phyloP scores from a whole-genome alignment of 2,113 vertebrate species.

The Castor canadensis region DNA sequence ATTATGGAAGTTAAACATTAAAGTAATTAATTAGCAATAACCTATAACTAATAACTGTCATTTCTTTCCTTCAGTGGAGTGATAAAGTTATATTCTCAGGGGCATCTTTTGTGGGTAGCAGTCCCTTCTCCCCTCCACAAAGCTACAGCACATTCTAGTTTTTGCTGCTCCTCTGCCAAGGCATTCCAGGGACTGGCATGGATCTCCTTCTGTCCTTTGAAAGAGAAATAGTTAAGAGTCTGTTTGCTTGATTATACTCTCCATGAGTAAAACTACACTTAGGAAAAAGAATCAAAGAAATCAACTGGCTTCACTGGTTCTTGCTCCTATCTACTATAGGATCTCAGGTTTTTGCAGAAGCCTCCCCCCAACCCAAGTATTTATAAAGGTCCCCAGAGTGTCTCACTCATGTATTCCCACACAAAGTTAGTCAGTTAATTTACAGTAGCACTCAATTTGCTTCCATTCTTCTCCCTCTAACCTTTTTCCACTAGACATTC shows the following conservation, averaged over 20 bases:
- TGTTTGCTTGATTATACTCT: background rate
- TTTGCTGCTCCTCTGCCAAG: background rate
- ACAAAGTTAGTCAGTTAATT: background rate
- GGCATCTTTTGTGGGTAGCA: background rate
- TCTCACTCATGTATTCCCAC: background rate
- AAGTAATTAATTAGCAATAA: background rate
- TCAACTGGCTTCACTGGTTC: background rate
- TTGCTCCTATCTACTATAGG: background rate
- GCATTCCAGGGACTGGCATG: background rate
- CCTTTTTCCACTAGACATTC: background rate
- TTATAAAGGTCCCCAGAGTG: background rate
- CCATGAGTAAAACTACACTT: background rate
- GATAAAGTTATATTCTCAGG: background rate
- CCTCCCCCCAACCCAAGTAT: background rate
- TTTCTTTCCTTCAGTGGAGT: background rate
- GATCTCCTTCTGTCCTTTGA: background rate
- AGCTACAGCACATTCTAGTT: background rate
- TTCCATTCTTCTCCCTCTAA: background rate
- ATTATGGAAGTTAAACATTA: background rate
- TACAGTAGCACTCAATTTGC: background rate
- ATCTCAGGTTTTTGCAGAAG: background rate
- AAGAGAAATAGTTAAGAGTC: background rate
- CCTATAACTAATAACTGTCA: background rate
- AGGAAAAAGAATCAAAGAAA: background rate
- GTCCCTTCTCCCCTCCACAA: too few relatives aligned